phyloP scores from a whole-genome alignment of 1,140 invertebrate species.

The Zaprionus ornatus region DNA sequence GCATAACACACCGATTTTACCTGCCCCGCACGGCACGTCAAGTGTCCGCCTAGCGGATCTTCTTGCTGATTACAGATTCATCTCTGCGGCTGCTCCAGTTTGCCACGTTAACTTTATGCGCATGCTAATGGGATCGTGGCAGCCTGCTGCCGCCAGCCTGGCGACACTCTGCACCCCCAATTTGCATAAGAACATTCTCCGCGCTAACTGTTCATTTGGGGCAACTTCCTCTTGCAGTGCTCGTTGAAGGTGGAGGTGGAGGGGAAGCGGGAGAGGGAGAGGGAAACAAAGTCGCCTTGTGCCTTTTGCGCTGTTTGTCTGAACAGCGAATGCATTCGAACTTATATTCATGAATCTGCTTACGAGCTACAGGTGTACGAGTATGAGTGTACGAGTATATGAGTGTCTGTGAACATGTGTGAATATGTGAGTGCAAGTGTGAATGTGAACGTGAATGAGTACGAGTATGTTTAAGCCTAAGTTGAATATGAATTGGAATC shows the following conservation, averaged over 20 bases:
- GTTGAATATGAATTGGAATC: conserved; percentile 21
- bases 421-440: conserved; percentile 13
- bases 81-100: conserved; percentile 64
- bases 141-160: conserved; percentile 45
- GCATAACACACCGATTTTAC: conserved; percentile 12
- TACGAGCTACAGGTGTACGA: conserved; percentile 76
- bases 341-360: conserved; percentile 44
- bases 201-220: conserved; percentile 61
- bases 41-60: conserved; percentile 24
- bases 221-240: conserved; percentile 65
- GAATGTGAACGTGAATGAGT: conserved; percentile 40
- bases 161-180: conserved; percentile 45
- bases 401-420: conserved; percentile 13
- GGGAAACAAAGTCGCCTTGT: conserved; percentile 2
- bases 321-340: conserved; percentile 71
- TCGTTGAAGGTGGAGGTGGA: neutral
- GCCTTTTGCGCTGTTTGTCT: conserved; percentile 70
- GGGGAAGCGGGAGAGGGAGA: neutral
- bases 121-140: conserved; percentile 43
- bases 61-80: conserved; percentile 35
- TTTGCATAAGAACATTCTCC: conserved; percentile 42
- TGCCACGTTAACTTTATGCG: conserved; percentile 54
- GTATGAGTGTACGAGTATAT: conserved; percentile 51
- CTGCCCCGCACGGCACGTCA: conserved; percentile 16
- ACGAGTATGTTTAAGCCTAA: conserved; percentile 42